Percentiles rank a stretch among this genome's conserved stretches.
These are phyloP conservation scores for Ephydatia muelleri DNA, from an alignment of 37 sponge, comb jelly and placozoan genomes.

Conservation along the genomic window DNA sequence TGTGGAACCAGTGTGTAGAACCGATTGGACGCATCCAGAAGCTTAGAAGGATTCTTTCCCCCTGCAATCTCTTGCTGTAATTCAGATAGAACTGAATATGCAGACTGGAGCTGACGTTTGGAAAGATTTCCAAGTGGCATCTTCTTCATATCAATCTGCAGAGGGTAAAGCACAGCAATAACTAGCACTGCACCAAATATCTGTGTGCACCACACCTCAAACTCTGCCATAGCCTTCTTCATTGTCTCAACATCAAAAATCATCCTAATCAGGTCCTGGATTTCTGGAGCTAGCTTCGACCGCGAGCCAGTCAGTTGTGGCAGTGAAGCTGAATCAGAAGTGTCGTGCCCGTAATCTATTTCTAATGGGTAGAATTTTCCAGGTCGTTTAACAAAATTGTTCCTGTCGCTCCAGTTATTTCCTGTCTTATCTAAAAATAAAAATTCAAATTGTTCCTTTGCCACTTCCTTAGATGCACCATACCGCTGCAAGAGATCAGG, in stretches of 20 bases:
- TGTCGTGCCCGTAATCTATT: slow-evolving; percentile 93
- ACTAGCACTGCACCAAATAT: neutral
- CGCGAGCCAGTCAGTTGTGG: slow-evolving; percentile 55
- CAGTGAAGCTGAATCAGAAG: slow-evolving; percentile 39
- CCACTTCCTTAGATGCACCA: slow-evolving; percentile 28
- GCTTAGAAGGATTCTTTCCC: slow-evolving; percentile 46
- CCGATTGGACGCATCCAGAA: slow-evolving; percentile 89
- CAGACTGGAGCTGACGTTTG: slow-evolving; percentile 85
- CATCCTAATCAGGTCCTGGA: slow-evolving; percentile 87
- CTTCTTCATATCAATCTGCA: slow-evolving; percentile 98
- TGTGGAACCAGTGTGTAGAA: slow-evolving; percentile 99
- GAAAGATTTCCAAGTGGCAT: slow-evolving; percentile 99
- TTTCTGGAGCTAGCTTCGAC: slow-evolving; percentile 72
- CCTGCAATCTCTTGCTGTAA: slow-evolving; percentile 62
- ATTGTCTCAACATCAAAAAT: slow-evolving; percentile 95
- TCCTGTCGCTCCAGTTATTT: slow-evolving; percentile 65
- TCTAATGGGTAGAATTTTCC: slow-evolving; percentile 97
- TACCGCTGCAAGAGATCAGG: slow-evolving; percentile 5
- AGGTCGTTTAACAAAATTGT: slow-evolving; percentile 67
- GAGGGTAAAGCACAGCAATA: neutral
- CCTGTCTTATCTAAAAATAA: slow-evolving; percentile 84
- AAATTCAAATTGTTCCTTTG: slow-evolving; percentile 52
- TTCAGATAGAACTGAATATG: slow-evolving; percentile 87
- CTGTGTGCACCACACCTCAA: slow-evolving; percentile 78
- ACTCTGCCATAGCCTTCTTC: slow-evolving; percentile 94